Conservation (phyloP, 2,888 invertebrate genomes). For the Hyles lineata region DNA sequence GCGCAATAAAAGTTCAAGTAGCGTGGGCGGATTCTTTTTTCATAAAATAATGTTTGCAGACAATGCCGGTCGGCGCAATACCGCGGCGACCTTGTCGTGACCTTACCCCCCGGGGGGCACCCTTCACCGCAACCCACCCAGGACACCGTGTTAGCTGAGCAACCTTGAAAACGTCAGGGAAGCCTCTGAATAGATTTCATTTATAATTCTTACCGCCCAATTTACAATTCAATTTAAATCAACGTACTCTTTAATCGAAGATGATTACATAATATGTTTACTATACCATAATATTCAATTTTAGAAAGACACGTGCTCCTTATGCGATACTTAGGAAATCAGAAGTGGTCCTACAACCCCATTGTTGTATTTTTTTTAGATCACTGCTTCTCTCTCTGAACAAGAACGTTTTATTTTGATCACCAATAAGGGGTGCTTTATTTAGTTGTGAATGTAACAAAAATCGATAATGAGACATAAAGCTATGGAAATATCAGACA, state of each 20-base stretch:
- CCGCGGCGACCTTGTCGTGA: constrained; percentile 68
- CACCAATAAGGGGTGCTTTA: no score
- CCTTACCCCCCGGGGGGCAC: constrained; percentile 59
- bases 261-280: neutral
- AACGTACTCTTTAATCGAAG: neutral
- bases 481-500: no score
- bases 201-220: constrained; percentile 30
- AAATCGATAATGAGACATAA: no score
- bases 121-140: constrained; percentile 56
- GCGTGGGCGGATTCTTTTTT: constrained; percentile 53
- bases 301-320: neutral
- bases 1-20: constrained; percentile 46
- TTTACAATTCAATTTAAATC: constrained; percentile 11
- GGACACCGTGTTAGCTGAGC: constrained; percentile 64
- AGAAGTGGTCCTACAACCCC: neutral
- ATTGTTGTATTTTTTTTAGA: neutral
- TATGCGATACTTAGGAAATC: neutral
- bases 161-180: constrained; percentile 68
- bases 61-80: constrained; percentile 59
- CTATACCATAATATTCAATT: neutral
- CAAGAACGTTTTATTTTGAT: neutral
- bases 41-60: constrained; percentile 57
- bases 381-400: neutral
- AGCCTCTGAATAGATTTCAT: constrained; percentile 59
- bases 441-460: no score